Evolutionary conservation across 2,113 vertebrate genomes (phyloP).

Genomic region (Rhynchomys soricoides): DNA sequence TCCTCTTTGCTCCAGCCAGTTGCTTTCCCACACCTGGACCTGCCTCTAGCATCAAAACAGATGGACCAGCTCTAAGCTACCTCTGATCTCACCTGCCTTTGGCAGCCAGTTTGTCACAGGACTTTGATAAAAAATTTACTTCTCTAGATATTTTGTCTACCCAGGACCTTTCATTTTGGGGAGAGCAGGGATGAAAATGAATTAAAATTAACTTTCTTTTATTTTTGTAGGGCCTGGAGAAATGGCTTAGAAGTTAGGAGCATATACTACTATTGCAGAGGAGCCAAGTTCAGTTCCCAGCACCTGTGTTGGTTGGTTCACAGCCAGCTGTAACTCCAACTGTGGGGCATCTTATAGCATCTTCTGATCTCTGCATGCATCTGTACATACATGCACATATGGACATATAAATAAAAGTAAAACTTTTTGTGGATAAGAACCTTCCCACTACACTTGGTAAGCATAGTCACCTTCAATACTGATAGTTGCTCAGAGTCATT

Average conservation of each 20-base stretch:
- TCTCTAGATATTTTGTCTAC: not conserved
- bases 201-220: not conserved
- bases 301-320: not conserved
- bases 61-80: too few species aligned
- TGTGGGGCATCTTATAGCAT: not conserved
- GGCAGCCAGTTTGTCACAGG: not conserved
- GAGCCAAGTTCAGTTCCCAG: not conserved
- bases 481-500: not conserved
- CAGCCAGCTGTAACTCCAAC: not conserved
- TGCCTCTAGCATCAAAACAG: not conserved
- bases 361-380: not conserved
- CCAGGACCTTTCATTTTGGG: not conserved
- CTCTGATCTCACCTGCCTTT: accelerated
- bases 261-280: not conserved
- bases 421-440: not conserved
- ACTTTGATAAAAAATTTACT: not conserved
- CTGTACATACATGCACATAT: not conserved
- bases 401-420: not conserved
- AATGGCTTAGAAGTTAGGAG: not conserved
- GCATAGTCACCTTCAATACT: not conserved
- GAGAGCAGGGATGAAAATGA: not conserved
- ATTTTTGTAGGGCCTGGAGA: not conserved
- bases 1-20: not conserved
- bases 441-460: not conserved
- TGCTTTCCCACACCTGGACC: not conserved